phyloP scores from a whole-genome alignment of 2,888 invertebrate species.

The Drosophila mimica region DNA sequence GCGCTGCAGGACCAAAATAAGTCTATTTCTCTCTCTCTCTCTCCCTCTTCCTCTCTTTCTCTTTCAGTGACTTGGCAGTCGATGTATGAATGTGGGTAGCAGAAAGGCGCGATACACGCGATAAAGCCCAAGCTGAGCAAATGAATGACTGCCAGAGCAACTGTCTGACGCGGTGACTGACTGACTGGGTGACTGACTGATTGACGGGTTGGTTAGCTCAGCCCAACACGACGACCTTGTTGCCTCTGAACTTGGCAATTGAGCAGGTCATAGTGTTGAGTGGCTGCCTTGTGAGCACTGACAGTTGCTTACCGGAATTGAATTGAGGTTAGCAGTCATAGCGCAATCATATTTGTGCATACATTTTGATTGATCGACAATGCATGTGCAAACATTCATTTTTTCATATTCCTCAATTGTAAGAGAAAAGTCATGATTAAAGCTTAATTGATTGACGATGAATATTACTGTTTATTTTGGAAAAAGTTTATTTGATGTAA shows the following conservation, averaged over 20 bases:
- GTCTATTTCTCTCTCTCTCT: background rate
- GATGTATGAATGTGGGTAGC: constrained; percentile 52
- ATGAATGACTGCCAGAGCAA: constrained; percentile 45
- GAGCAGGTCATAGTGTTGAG: constrained; percentile 22
- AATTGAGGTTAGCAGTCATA: constrained; percentile 46
- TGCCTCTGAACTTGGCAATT: constrained; percentile 60
- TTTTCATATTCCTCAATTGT: background rate
- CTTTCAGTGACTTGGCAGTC: constrained; percentile 46
- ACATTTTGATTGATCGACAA: constrained; percentile 47
- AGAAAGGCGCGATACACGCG: constrained; percentile 21
- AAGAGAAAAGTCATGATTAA: too few species aligned
- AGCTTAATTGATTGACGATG: background rate
- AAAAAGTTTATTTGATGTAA: background rate
- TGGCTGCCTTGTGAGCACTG: constrained; percentile 18
- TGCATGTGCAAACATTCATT: constrained; percentile 2
- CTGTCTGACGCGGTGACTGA: constrained; percentile 20
- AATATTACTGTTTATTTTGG: background rate
- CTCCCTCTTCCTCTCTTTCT: background rate
- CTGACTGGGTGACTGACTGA: constrained; percentile 24
- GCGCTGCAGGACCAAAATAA: constrained; percentile 28
- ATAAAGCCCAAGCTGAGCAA: constrained; percentile 29
- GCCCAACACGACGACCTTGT: constrained; percentile 55
- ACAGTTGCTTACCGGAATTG: constrained; percentile 48
- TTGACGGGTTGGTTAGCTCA: constrained; percentile 42
- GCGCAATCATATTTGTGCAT: constrained; percentile 33